Conservation (phyloP, 1,140 invertebrate genomes). For the Drosophila pandora region DNA sequence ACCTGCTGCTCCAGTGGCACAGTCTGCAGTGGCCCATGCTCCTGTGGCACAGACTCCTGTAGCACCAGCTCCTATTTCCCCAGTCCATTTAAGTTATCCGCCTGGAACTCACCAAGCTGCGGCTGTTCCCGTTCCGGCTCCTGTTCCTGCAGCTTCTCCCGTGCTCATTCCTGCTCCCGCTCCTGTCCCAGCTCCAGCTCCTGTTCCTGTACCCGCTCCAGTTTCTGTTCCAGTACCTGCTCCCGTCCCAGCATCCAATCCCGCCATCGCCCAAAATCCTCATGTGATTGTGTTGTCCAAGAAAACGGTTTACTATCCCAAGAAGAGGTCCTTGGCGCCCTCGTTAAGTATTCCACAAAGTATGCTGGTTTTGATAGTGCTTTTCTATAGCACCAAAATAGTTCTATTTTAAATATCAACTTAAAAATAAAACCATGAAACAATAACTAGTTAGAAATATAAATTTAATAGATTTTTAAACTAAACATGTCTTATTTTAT, state of each 20-base stretch:
- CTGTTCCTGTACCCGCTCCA: not conserved
- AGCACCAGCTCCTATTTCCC: not conserved
- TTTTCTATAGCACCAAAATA: slow-evolving; percentile 22
- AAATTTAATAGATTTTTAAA: not conserved
- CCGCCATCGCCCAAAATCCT: not conserved
- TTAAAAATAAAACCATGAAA: too few relatives aligned
- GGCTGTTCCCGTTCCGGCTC: slow-evolving; percentile 1
- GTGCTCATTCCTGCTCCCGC: not conserved
- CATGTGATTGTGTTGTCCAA: slow-evolving; percentile 48
- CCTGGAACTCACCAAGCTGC: not conserved
- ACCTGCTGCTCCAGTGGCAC: not conserved
- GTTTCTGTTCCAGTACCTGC: slow-evolving; percentile 2
- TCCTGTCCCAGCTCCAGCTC: not conserved
- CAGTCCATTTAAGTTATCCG: not conserved
- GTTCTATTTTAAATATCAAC: slow-evolving; percentile 4
- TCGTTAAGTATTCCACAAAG: slow-evolving; percentile 20
- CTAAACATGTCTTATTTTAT: not conserved
- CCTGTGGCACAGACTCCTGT: not conserved
- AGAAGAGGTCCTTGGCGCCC: slow-evolving; percentile 28
- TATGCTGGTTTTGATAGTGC: slow-evolving; percentile 10
- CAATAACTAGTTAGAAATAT: not conserved
- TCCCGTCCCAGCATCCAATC: slow-evolving; percentile 3
- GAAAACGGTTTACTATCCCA: slow-evolving; percentile 28
- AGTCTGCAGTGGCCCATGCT: not conserved
- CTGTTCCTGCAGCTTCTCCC: not conserved